Percentiles rank a stretch among this genome's conserved stretches.
These are phyloP conservation scores for Anastatus disparis DNA, from an alignment of 1,140 invertebrate species.

Conservation along the genomic window DNA sequence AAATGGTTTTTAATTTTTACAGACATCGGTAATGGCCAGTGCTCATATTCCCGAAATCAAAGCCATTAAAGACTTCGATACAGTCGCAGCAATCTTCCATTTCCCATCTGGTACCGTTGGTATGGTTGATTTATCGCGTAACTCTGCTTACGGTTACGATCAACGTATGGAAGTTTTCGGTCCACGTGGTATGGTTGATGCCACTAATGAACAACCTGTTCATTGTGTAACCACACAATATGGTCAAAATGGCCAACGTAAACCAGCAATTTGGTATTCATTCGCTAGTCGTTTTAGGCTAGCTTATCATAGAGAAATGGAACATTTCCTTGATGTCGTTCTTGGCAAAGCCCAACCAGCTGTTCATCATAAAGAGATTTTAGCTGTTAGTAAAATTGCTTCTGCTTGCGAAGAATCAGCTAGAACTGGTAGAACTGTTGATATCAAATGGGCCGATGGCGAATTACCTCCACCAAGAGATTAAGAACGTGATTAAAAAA, in stretches of 20 bases:
- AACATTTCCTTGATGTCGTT: constrained; percentile 75
- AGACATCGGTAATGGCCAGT: constrained; percentile 67
- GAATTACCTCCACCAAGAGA: constrained; percentile 56
- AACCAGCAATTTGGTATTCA: constrained; percentile 71
- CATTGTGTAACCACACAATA: constrained; percentile 62
- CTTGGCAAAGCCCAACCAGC: constrained; percentile 59
- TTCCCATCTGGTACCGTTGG: constrained; percentile 74
- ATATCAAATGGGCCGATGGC: constrained; percentile 61
- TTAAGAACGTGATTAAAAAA: no score
- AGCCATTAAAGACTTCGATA: constrained; percentile 74
- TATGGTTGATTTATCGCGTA: constrained; percentile 74
- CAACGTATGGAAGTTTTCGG: constrained; percentile 77
- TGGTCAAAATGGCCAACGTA: constrained; percentile 59
- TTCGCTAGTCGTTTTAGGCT: constrained; percentile 73
- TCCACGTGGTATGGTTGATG: constrained; percentile 70
- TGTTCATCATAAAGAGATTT: constrained; percentile 66
- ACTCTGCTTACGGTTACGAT: constrained; percentile 76
- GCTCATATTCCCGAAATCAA: constrained; percentile 72
- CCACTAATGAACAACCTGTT: constrained; percentile 70
- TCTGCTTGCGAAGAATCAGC: constrained; percentile 69
- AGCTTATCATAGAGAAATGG: constrained; percentile 72
- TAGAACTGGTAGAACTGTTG: constrained; percentile 64
- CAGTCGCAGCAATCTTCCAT: constrained; percentile 71
- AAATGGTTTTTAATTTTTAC: background rate
- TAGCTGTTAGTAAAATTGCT: constrained; percentile 70